Evolutionary conservation across 2,113 vertebrate species (phyloP), one percentile per base, ranked within the genome.

Genomic region (Urocynchramus pylzowi): DNA sequence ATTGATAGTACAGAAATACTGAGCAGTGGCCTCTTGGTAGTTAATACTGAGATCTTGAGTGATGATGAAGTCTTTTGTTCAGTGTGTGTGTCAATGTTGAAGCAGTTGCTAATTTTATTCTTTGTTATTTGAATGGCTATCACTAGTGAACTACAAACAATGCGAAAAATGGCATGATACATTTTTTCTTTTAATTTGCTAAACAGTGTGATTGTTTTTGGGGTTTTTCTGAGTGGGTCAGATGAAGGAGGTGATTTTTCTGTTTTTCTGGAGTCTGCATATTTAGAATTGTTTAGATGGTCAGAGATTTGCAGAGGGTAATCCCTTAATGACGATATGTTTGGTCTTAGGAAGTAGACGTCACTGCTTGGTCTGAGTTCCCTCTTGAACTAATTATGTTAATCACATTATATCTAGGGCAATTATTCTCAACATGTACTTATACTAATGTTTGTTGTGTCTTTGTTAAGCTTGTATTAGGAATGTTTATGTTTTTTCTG

Each of bases 361-460:
- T 87, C 77, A 87, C 13, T 84, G 22, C 74, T 82, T 91, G 60
- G 52, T 91, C 80, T 73, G 37, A 91, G 47, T 82, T 91, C 52
- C 30, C n/a, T 80, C 84, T 95, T 91, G 69, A 82, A 45, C 60
- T 94, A 79, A 93, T 96, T 84, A 67, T 70, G 56, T 57, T 91
- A 84, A 95, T 89, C 54, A 71, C 21, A 60, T 89, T 94, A 63
- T 68, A 91, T 63, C 57, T 78, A 57, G 45, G 87, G 42, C 21
- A 82, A 42, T 87, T 91, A 71, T 87, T 94, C 44, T 82, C 69
- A 41, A 87, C 35, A 6, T 64, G 56, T 91, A 67, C 69, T 87
- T 91, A 39, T 67, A 67, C 19, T 71, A 47, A 47, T 93, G 44
- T 87, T 95, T 94, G 47, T 63, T 78, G 23, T 70, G 39, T 73